Base-by-base conservation (phyloP, 92 coral and sea anemone genomes). In the Isaurus tuberculatus region DNA sequence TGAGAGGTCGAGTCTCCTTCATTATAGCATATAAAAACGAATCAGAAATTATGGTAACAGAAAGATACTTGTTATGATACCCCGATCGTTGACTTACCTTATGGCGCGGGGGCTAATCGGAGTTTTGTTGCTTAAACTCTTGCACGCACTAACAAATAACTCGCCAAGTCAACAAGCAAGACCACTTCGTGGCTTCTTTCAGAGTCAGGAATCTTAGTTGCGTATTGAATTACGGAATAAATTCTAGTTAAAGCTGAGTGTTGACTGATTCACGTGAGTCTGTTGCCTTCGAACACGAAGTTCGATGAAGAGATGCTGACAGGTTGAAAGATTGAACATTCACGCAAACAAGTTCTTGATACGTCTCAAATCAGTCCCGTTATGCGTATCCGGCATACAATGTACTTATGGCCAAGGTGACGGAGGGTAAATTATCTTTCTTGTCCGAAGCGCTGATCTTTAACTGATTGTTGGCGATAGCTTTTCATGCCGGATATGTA, bases 211-310 rank as follows among this genome's bases (percentile, higher is more conserved):
- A 58, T 77, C 58, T 57, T 64, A 11, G 58, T 11, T 40, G 9
- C 49, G 82, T 77, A 77, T 77, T 36, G 51, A 22, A 43, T 77
- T 77, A 77, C 82, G 82, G 55, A 58, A 28, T 77, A 75, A 77
- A 23, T 58, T 28, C 23, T 77, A 58, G 36, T 77, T 77, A 32
- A 44, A 32, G 70, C 82, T 77, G 82, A 60, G 82, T 77, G 82
- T 49, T 77, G 82, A 77, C 68, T 57, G 82, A 58, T 77, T 34
- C 22, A 60, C 36, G 31, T 34, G 55, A 33, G 55, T 36, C 51
- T 25, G 68, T 77, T 77, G 23, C 58, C 43, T 65, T 34, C 9
- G 68, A 77, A 58, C 81, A 55, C 33, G 70, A 60, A 11, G 68
- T 51, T 36, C 19, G 49, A 17, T 58, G 33, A 36, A 58, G 82